These are phyloP conservation scores for Hemithea aestivaria DNA, from an alignment of 2,888 invertebrate species.

Conservation along the genomic window DNA sequence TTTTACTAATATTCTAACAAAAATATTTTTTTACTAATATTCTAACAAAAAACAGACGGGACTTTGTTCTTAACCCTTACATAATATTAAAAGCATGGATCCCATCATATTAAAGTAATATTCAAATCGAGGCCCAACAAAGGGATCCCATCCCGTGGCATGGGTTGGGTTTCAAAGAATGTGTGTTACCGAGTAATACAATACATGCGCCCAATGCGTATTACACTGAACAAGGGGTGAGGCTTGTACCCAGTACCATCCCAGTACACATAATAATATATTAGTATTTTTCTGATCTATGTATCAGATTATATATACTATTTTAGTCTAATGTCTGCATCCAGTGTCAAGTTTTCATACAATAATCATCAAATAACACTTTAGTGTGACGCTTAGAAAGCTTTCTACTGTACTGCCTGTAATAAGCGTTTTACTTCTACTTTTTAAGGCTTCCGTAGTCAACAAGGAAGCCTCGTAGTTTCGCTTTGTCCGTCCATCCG, in stretches of 20 bases:
- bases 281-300: constrained; percentile 4
- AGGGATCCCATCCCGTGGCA: constrained; percentile 62
- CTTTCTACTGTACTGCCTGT: too few species aligned
- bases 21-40: too few species aligned
- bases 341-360: too few species aligned
- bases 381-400: too few species aligned
- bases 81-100: constrained; percentile 51
- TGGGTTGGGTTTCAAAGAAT: constrained; percentile 68
- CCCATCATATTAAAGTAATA: constrained; percentile 68
- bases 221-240: constrained; percentile 36
- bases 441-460: too few species aligned
- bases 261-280: constrained; percentile 9
- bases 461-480: too few species aligned
- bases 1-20: too few species aligned
- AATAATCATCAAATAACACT: too few species aligned
- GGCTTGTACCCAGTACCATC: constrained; percentile 10
- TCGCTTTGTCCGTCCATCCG: too few species aligned
- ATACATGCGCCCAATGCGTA: constrained; percentile 57
- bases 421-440: too few species aligned
- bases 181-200: constrained; percentile 66
- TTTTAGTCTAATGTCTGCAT: too few species aligned
- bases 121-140: constrained; percentile 71
- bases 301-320: too few species aligned
- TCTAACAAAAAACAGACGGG: constrained; percentile 22
- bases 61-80: constrained; percentile 22